Conservation (phyloP, 2,888 invertebrate species). For the Chironomus tentans region DNA sequence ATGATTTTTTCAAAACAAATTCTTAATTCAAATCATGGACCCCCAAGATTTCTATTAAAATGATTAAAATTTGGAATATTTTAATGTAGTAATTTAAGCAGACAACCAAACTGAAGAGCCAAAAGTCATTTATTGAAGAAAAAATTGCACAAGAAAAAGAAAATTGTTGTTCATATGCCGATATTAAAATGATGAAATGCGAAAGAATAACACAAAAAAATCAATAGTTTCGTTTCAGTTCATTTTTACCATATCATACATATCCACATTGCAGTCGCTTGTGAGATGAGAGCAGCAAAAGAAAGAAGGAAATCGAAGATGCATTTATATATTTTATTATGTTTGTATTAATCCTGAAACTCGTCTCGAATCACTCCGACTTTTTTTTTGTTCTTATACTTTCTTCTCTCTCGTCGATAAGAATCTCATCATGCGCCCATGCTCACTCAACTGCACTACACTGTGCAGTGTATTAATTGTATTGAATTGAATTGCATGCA, state of each 20-base stretch:
- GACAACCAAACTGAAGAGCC: too few relatives aligned
- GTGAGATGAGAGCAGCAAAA: neutral
- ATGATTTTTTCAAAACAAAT: too few relatives aligned
- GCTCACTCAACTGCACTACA: neutral
- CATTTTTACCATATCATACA: neutral
- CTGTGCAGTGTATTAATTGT: constrained; percentile 1
- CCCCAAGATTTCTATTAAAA: too few relatives aligned
- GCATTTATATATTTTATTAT: constrained; percentile 12
- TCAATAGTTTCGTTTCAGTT: constrained; percentile 14
- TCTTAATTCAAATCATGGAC: too few relatives aligned
- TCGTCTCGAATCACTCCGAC: neutral
- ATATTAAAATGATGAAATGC: constrained; percentile 26
- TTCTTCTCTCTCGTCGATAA: neutral
- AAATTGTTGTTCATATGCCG: neutral
- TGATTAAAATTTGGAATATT: too few relatives aligned
- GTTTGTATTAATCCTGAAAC: constrained; percentile 15
- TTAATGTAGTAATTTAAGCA: too few relatives aligned
- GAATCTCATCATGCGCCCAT: neutral
- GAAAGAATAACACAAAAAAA: constrained; percentile 11
- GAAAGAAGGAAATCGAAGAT: constrained; percentile 3
- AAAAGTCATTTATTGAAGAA: too few relatives aligned
- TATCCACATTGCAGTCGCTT: neutral
- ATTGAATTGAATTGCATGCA: constrained; percentile 27
- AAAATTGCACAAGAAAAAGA: neutral
- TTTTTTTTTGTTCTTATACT: too few relatives aligned